phyloP scores from a whole-genome alignment of 2,113 vertebrate genomes.

The Pogona vitticeps region DNA sequence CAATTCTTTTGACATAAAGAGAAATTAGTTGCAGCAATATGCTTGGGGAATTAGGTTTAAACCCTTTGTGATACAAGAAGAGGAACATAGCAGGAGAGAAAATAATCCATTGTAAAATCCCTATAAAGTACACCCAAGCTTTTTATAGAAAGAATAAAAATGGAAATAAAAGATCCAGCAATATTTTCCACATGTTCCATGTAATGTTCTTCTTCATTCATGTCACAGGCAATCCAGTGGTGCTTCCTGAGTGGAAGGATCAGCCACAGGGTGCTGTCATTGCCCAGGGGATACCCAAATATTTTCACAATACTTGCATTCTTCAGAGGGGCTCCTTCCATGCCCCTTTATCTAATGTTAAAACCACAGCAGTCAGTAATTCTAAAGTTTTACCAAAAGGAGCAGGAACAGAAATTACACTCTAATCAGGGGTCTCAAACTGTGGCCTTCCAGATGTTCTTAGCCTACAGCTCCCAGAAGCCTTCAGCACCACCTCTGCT shows the following conservation, averaged over 20 bases:
- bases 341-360: neutral
- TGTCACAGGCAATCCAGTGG: too few species aligned
- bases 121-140: neutral
- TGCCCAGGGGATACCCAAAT: too few species aligned
- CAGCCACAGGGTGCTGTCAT: too few species aligned
- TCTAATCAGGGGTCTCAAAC: too few species aligned
- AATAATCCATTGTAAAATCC: neutral
- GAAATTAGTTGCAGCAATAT: neutral
- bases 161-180: neutral
- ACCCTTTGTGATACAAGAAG: neutral
- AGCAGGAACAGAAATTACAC: too few species aligned
- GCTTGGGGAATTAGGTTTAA: constrained; percentile 1
- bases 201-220: too few species aligned
- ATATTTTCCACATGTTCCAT: constrained; percentile 3
- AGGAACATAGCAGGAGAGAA: neutral
- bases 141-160: constrained; percentile 10
- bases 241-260: too few species aligned
- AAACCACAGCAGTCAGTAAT: neutral
- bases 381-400: neutral
- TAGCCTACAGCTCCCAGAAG: too few species aligned
- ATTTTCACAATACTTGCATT: too few species aligned
- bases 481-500: too few species aligned
- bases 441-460: too few species aligned
- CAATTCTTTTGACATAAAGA: neutral
- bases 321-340: too few species aligned